A percentile compares a stretch with the other conserved stretches of the same genome.
These are phyloP conservation scores for Silvanus unidentatus DNA, from an alignment of 2,888 invertebrate species.

Conservation along the genomic window DNA sequence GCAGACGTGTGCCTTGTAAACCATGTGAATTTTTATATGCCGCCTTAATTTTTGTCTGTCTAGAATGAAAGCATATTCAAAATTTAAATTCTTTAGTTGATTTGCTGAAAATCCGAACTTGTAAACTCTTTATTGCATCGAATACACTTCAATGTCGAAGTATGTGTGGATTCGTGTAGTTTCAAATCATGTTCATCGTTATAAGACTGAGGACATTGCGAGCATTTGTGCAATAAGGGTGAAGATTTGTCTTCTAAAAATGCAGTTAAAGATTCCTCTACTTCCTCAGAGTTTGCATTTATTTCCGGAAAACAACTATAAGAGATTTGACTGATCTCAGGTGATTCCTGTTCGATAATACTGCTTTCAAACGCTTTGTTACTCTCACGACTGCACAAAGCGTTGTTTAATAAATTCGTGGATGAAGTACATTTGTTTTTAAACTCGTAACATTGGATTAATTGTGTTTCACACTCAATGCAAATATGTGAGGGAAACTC, in stretches of 20 bases:
- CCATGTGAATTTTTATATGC: constrained; percentile 52
- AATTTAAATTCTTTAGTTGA: no score
- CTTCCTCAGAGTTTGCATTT: background rate
- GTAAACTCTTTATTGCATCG: constrained; percentile 50
- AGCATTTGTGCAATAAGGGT: constrained; percentile 37
- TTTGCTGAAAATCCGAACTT: constrained; percentile 42
- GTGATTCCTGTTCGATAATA: background rate
- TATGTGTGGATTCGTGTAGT: constrained; percentile 49
- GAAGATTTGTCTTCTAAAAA: constrained; percentile 34
- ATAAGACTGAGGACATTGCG: constrained; percentile 48
- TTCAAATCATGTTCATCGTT: constrained; percentile 47
- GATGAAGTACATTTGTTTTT: constrained; percentile 30
- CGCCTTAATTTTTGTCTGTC: constrained; percentile 45
- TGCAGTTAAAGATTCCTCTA: constrained; percentile 15
- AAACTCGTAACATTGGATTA: constrained; percentile 28
- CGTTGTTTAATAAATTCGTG: constrained; percentile 17
- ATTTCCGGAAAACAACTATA: background rate
- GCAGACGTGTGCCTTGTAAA: constrained; percentile 50
- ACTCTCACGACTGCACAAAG: background rate
- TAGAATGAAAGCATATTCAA: no score
- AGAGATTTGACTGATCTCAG: no score
- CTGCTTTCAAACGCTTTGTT: background rate
- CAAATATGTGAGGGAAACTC: constrained; percentile 29
- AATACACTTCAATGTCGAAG: constrained; percentile 44
- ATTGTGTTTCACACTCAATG: constrained; percentile 21